Percentiles rank a stretch among this genome's conserved stretches.
phyloP scores from a whole-genome alignment of 2,113 vertebrate species.

The Meriones unguiculatus region DNA sequence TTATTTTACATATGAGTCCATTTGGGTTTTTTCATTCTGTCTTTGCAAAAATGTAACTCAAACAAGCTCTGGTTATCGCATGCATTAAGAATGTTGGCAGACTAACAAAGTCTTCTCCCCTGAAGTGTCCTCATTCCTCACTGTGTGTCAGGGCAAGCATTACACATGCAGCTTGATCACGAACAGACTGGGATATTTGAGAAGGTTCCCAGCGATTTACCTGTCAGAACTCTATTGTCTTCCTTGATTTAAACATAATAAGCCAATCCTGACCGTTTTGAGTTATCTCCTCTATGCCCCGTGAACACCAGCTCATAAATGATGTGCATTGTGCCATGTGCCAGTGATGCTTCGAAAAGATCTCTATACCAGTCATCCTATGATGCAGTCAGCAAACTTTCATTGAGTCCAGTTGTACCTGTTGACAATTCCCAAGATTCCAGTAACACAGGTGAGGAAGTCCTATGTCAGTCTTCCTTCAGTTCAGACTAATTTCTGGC shows the following conservation, averaged over 20 bases:
- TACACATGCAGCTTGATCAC: neutral
- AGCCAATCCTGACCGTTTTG: neutral
- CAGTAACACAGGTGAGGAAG: neutral
- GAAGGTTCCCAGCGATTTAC: neutral
- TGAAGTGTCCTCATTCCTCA: neutral
- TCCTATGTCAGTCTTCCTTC: neutral
- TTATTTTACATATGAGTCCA: neutral
- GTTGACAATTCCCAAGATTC: neutral
- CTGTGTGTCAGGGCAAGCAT: neutral
- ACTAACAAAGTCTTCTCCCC: neutral
- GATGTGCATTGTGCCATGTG: no score
- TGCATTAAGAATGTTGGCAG: no score
- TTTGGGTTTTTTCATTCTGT: neutral
- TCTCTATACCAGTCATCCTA: accelerated
- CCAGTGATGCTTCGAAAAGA: neutral
- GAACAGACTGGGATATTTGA: neutral
- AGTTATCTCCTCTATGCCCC: neutral
- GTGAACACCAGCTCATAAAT: neutral
- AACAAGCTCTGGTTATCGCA: neutral
- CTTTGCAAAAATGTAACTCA: constrained; percentile 10
- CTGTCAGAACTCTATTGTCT: neutral
- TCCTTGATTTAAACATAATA: neutral
- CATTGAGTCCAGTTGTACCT: neutral
- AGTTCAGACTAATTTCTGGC: neutral
- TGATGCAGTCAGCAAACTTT: no score